These are phyloP conservation scores for Mycogona germanica DNA, from an alignment of 2,888 invertebrate species.

Conservation along the genomic window DNA sequence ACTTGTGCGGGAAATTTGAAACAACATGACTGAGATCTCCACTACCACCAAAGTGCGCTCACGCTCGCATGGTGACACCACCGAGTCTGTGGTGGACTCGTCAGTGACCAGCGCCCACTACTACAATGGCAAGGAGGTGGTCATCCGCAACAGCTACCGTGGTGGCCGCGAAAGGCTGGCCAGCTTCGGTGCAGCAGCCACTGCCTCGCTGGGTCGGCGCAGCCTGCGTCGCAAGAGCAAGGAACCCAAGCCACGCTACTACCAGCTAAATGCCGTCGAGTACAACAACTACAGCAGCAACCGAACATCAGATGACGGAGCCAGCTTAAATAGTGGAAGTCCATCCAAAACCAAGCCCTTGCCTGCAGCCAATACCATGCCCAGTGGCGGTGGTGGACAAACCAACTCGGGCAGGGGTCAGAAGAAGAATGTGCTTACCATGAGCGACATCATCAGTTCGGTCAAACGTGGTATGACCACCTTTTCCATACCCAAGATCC, in stretches of 20 bases:
- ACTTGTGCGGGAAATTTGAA: too few relatives aligned
- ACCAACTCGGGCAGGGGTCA: background rate
- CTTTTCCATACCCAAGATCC: conserved; percentile 2
- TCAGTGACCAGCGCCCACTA: too few relatives aligned
- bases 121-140: conserved; percentile 10
- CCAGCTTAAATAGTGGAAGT: background rate
- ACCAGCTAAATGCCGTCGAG: background rate
- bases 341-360: background rate
- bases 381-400: background rate
- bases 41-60: too few relatives aligned
- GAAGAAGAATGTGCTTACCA: background rate
- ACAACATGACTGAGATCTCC: too few relatives aligned
- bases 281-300: background rate
- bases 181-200: too few relatives aligned
- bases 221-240: conserved; percentile 4
- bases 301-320: background rate
- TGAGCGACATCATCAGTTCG: conserved; percentile 8
- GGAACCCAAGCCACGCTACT: conserved; percentile 2
- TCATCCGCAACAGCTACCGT: conserved; percentile 7
- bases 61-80: too few relatives aligned
- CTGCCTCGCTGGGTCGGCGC: background rate
- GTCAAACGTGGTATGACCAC: conserved; percentile 13
- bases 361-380: background rate
- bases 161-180: background rate
- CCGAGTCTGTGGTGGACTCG: too few relatives aligned